Base-by-base conservation (phyloP, 1,140 invertebrate genomes). In the Drosophila bocqueti region DNA sequence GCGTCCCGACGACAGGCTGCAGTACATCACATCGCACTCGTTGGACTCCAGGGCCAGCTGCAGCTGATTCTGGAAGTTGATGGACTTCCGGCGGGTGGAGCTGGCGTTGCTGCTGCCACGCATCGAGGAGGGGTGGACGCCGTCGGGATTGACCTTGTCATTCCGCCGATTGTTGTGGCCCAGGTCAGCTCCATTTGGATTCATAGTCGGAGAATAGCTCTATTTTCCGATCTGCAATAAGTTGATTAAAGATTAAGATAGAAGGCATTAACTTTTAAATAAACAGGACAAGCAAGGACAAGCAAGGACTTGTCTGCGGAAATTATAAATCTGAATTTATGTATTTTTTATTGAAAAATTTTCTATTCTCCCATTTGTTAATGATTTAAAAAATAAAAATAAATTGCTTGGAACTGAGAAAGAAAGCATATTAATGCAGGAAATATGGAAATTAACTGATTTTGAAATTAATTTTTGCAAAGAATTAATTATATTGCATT, bases 21-120 rank as follows among this genome's bases (percentile, higher is more conserved):
- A 36, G 40, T 63, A 38, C 47, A 61, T 46, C 45, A 64, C 52
- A 54, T 80, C 81, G 18, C 50, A 69, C 15, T 63, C 69, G 36
- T 66, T 89, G 3, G 85, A 69, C 10, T 84, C 87, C 15, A 85
- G 29, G 0, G 77, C 55, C 36, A 79, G 45, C 36, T 79, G 77
- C 5, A 68, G 43, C 24, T 89, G 85, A 11, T 73, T 57, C 18
- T 90, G 85, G 38, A 71, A 90, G 29, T 62, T 79, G 0, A 74
- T n/a, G 13, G 81, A 85, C 45, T 90, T 90, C n/a, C 75, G 55
- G 31, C 79, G 69, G 8, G 40, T 64, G 11, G 54, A 43, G 42
- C 46, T 47, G 3, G 58, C 54, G 10, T 40, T 36, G 26, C 58
- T 36, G 40, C 18, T 79, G 2, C 29, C 58, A 31, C 71, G 71